Evolutionary conservation across 2,797 vertebrate genomes (phyloP).

Genomic region (Galago senegalensis): DNA sequence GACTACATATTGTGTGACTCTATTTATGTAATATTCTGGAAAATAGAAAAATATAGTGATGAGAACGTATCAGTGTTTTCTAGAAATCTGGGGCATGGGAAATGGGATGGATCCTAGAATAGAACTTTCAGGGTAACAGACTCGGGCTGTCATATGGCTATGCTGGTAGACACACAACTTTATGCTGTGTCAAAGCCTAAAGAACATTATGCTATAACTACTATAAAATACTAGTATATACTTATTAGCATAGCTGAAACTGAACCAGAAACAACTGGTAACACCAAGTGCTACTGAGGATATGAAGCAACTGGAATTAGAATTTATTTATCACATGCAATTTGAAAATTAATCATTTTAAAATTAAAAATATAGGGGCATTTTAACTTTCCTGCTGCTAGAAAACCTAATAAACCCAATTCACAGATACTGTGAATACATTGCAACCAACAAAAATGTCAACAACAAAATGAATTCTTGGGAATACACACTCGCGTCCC

Average conservation of each 20-base stretch:
- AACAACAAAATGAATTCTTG: neutral
- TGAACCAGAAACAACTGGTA: too few species aligned
- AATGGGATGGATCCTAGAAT: neutral
- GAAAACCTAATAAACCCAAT: neutral
- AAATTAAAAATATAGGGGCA: neutral
- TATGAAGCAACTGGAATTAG: too few species aligned
- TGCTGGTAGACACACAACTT: neutral
- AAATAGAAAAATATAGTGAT: neutral
- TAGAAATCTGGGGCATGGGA: neutral
- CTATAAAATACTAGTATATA: too few species aligned
- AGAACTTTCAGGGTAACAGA: neutral
- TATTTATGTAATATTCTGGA: neutral
- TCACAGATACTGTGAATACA: neutral
- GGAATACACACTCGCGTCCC: neutral
- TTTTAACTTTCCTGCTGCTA: neutral
- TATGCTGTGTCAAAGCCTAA: neutral
- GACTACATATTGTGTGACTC: neutral
- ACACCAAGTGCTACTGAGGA: too few species aligned
- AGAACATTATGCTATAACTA: neutral
- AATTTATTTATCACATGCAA: neutral
- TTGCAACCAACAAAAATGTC: neutral
- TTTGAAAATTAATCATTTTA: conserved; percentile 5
- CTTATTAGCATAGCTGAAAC: too few species aligned
- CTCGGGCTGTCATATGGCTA: neutral
- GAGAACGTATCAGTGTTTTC: neutral